Evolutionary conservation across 2,797 vertebrate species (phyloP).

Genomic region (Sciurus carolinensis): DNA sequence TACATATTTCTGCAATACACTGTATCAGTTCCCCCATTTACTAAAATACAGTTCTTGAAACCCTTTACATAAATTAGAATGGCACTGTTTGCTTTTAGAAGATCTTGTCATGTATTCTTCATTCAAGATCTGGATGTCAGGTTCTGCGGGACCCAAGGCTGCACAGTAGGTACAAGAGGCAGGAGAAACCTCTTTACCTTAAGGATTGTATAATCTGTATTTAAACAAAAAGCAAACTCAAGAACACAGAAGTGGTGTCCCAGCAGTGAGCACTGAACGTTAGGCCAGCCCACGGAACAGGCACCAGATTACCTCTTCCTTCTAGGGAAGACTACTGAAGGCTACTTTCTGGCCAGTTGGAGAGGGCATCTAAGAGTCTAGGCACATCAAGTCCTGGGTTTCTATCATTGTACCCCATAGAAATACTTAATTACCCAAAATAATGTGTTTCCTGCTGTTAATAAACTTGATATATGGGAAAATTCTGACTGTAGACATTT

Average conservation of each 20-base stretch:
- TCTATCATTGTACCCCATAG: not conserved
- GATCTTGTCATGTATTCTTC: not conserved
- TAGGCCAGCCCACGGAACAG: not conserved
- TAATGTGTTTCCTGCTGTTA: not conserved
- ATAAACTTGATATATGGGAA: not conserved
- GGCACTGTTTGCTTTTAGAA: not conserved
- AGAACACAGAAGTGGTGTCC: not conserved
- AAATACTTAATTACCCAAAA: not conserved
- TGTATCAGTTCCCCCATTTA: not conserved
- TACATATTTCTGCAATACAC: not conserved
- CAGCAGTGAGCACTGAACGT: not conserved
- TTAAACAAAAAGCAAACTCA: not conserved
- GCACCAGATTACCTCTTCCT: not conserved
- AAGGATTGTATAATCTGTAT: not conserved
- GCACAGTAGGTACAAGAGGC: not conserved
- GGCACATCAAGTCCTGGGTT: not conserved
- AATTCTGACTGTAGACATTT: conserved; percentile 72
- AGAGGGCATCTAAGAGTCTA: not conserved
- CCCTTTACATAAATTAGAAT: not conserved
- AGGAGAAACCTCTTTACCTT: not conserved
- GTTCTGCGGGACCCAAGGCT: not conserved
- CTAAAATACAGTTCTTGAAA: not conserved
- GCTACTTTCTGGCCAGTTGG: not conserved
- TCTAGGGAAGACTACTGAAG: not conserved
- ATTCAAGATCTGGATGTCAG: not conserved